phyloP scores from a whole-genome alignment of 2,888 invertebrate species.

The Leptinotarsa tumamoca region DNA sequence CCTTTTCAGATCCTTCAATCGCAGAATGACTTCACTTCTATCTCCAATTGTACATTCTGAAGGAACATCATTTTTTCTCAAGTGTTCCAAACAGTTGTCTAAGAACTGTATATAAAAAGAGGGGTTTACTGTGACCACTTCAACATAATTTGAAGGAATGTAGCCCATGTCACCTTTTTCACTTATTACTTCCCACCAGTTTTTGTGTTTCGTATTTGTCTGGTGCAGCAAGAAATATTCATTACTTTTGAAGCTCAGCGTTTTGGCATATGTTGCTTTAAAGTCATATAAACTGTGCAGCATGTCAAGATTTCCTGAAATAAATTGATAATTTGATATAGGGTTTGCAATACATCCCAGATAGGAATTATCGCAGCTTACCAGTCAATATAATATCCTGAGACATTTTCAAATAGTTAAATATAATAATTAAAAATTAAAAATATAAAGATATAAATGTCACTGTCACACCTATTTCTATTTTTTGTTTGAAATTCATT shows the following conservation, averaged over 20 bases:
- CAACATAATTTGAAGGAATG: slow-evolving; percentile 89
- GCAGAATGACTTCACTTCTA: slow-evolving; percentile 73
- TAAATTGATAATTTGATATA: not conserved
- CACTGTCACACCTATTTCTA: slow-evolving; percentile 60
- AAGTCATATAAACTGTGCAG: slow-evolving; percentile 86
- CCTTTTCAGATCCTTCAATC: slow-evolving; percentile 75
- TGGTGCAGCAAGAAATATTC: slow-evolving; percentile 86
- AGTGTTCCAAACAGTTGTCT: slow-evolving; percentile 74
- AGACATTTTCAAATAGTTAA: slow-evolving; percentile 47
- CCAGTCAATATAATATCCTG: slow-evolving; percentile 53
- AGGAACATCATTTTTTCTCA: slow-evolving; percentile 54
- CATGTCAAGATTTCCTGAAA: slow-evolving; percentile 81
- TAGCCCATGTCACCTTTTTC: slow-evolving; percentile 85
- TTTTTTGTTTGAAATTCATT: slow-evolving; percentile 51
- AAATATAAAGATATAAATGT: slow-evolving; percentile 40
- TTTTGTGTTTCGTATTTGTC: slow-evolving; percentile 81
- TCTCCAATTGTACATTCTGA: slow-evolving; percentile 63
- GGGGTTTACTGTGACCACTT: slow-evolving; percentile 79
- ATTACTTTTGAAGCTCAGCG: slow-evolving; percentile 82
- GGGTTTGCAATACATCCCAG: not conserved
- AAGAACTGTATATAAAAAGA: slow-evolving; percentile 79
- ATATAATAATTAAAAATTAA: slow-evolving; percentile 34
- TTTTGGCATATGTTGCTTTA: slow-evolving; percentile 85
- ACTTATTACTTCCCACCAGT: slow-evolving; percentile 92
- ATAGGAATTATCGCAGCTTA: slow-evolving; percentile 35